A percentile compares a stretch with the other conserved stretches of the same genome.
Conservation (phyloP, 2,113 vertebrate genomes). For the Psophia crepitans region DNA sequence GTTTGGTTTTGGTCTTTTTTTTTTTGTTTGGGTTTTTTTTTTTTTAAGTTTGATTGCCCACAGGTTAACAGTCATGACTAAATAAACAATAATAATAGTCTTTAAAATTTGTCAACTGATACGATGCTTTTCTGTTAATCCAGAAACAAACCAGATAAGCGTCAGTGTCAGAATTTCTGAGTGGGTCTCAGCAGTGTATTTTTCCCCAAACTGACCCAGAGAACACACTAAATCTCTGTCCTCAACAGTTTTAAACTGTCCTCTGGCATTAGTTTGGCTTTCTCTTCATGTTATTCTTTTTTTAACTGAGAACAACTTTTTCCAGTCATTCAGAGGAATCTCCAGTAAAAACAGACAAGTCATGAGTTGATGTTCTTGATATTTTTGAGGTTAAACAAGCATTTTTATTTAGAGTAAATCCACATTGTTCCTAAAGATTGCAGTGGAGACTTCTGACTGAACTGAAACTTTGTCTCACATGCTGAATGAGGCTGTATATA, state of each 20-base stretch:
- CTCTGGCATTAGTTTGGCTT: constrained; percentile 34
- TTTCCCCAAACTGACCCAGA: not conserved
- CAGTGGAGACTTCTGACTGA: not conserved
- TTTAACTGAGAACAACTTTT: constrained; percentile 59
- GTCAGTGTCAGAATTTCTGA: not conserved
- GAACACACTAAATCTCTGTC: not conserved
- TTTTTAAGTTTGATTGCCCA: not conserved
- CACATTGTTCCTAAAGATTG: not conserved
- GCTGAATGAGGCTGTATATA: not conserved
- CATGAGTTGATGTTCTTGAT: constrained; percentile 34
- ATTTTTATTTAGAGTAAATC: constrained; percentile 36
- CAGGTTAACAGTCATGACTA: not conserved
- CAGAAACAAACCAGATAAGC: not conserved
- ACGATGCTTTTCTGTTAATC: not conserved
- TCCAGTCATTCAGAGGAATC: constrained; percentile 48
- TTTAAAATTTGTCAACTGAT: not conserved
- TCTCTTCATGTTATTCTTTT: constrained; percentile 23
- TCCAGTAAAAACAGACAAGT: constrained; percentile 60
- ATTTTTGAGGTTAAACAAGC: constrained; percentile 54
- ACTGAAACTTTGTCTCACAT: not conserved
- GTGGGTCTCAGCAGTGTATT: not conserved
- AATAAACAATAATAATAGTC: too few species aligned
- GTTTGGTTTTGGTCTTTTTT: too few species aligned
- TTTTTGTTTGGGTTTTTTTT: too few species aligned
- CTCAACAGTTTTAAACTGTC: constrained; percentile 27